Evolutionary conservation across 2,888 invertebrate genomes (phyloP), one percentile per base, ranked within the genome.

Genomic region (Drosophila putrida): DNA sequence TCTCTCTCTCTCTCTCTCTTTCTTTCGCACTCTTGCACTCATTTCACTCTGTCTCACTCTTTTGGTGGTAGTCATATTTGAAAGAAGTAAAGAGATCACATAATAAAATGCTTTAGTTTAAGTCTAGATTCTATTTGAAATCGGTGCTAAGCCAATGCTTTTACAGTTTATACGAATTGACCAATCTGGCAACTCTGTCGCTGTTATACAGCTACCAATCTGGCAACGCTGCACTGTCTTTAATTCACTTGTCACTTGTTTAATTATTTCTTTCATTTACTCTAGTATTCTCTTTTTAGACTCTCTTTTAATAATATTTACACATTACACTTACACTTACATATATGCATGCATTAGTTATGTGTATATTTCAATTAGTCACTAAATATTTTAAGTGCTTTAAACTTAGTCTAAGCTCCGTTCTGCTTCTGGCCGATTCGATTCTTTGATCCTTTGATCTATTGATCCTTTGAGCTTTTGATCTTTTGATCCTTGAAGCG

Each of bases 381-480:
- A 91, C 90, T 91, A 91, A 91, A 89, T 91, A 91, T 88, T 85
- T 90, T 90, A 91, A 90, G 90, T 78, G 76, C 82, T 75, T 80
- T 81, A 80, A 75, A 72, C 73, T 81, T 88, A 88, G 88, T 82
- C 78, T 90, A 86, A 90, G 82, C 61, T 74, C 60, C 66, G 27
- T 53, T 53, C 25, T 47, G 10, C 13, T 33, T 35, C 9, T 28
- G 11, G 43, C 11, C 43, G 25, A 43, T 25, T 43, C 43, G 41
- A 43, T 20, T 13, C 46, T 20, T 20, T 41, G 49, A 58, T 62
- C 60, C 55, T 50, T 36, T 44, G 38, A 57, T 60, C 47, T n/a
- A n/a, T n/a, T 41, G 49, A 58, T 62, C 60, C 55, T 50, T 36
- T 44, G 38, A 57, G 54, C 47, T 39, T 41, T 43, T 43, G 43